These are phyloP conservation scores for Nothoprocta perdicaria DNA, from an alignment of 2,113 vertebrate genomes.

Conservation along the genomic window DNA sequence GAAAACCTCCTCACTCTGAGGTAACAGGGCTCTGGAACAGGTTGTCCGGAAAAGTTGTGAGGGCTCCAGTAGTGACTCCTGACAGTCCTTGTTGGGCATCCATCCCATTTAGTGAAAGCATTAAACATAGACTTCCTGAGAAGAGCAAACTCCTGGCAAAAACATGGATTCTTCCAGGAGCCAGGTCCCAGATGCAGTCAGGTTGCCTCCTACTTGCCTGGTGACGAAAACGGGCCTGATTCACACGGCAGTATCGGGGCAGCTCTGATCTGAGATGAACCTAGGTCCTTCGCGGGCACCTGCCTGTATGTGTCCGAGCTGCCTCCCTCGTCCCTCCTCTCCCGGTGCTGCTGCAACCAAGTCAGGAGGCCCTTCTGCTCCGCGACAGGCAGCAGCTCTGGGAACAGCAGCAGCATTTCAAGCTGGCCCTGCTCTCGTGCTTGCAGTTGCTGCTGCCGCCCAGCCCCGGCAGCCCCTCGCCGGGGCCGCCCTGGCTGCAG, in stretches of 20 bases:
- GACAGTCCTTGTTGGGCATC: not conserved
- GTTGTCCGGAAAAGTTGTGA: not conserved
- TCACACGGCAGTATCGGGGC: accelerated
- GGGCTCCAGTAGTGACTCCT: not conserved
- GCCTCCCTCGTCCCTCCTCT: not conserved
- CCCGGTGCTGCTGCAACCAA: not conserved
- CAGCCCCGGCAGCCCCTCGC: not conserved
- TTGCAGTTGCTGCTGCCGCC: not conserved
- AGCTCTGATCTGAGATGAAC: not conserved
- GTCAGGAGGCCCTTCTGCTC: not conserved
- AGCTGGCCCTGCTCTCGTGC: not conserved
- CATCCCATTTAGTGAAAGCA: not conserved
- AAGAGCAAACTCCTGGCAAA: not conserved
- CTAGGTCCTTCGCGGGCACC: accelerated
- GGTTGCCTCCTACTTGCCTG: not conserved
- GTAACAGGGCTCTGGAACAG: too few species aligned
- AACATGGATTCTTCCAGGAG: not conserved
- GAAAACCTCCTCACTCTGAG: not conserved
- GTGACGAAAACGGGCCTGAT: not conserved
- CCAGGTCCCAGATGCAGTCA: not conserved
- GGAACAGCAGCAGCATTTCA: not conserved
- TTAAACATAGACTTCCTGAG: not conserved
- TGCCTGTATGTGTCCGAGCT: not conserved
- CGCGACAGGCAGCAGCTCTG: not conserved
- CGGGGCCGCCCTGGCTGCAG: accelerated